A percentile compares a stretch with the other conserved stretches of the same genome.
phyloP scores from a whole-genome alignment of 2,797 vertebrate genomes.

The Hyperoplus immaculatus region DNA sequence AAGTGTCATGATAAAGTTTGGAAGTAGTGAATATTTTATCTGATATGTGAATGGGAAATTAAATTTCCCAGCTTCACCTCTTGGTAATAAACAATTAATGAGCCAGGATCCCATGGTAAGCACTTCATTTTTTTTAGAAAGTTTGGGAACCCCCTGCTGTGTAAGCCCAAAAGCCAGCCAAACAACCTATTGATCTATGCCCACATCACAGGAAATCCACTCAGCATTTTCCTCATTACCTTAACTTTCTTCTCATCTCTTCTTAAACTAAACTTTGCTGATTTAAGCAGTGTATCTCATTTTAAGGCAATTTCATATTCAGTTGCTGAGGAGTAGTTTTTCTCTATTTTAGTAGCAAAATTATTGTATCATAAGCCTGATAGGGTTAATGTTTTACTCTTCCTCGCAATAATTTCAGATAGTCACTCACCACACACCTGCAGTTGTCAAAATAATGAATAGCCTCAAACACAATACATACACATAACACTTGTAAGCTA shows the following conservation, averaged over 20 bases:
- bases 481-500: not conserved
- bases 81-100: not conserved
- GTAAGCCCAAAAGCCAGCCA: not conserved
- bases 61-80: not conserved
- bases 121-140: slow-evolving; percentile 18
- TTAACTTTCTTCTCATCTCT: slow-evolving; percentile 26
- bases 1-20: not conserved
- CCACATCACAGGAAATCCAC: slow-evolving; percentile 49
- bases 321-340: slow-evolving; percentile 12
- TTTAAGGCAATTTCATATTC: slow-evolving; percentile 40
- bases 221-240: slow-evolving; percentile 47
- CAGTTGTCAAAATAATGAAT: not conserved
- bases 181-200: slow-evolving; percentile 45
- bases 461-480: slow-evolving; percentile 1
- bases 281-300: slow-evolving; percentile 45
- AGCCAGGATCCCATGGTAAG: slow-evolving; percentile 7
- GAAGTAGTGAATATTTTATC: slow-evolving; percentile 5
- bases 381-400: not conserved
- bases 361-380: not conserved
- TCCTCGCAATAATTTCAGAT: not conserved
- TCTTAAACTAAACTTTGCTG: slow-evolving; percentile 54
- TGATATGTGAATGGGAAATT: not conserved
- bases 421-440: not conserved
- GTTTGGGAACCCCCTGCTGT: slow-evolving; percentile 20
- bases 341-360: slow-evolving; percentile 17